phyloP scores from a whole-genome alignment of 2,113 vertebrate genomes.

The Arizona elegans region DNA sequence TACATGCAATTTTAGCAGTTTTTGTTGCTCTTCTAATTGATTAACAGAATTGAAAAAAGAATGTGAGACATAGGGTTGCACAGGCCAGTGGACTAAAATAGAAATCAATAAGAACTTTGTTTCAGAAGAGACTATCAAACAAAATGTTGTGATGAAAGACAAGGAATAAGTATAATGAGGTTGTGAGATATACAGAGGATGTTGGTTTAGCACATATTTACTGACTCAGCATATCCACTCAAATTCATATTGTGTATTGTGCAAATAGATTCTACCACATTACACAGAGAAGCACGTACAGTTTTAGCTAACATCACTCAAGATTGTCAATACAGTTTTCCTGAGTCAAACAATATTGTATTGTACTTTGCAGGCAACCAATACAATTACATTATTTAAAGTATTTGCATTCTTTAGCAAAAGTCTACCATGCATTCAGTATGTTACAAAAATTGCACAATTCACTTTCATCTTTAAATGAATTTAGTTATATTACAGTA shows the following conservation, averaged over 20 bases:
- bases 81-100: neutral
- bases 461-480: conserved; percentile 29
- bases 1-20: neutral
- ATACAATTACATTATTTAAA: conserved; percentile 49
- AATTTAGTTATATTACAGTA: conserved; percentile 45
- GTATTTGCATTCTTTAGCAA: neutral
- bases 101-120: neutral
- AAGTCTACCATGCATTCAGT: conserved; percentile 37
- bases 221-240: neutral
- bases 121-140: neutral
- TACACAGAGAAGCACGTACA: neutral
- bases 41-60: neutral
- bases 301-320: conserved; percentile 18
- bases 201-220: neutral
- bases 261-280: conserved; percentile 5
- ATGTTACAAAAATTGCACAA: conserved; percentile 27
- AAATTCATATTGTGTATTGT: neutral
- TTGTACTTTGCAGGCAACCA: conserved; percentile 25
- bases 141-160: neutral
- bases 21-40: neutral
- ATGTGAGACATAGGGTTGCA: neutral
- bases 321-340: conserved; percentile 16
- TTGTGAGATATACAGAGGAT: neutral
- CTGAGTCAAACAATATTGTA: conserved; percentile 23
- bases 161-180: neutral